Evolutionary conservation across 2,797 vertebrate genomes (phyloP).

Genomic region (Lutjanus campechanus): DNA sequence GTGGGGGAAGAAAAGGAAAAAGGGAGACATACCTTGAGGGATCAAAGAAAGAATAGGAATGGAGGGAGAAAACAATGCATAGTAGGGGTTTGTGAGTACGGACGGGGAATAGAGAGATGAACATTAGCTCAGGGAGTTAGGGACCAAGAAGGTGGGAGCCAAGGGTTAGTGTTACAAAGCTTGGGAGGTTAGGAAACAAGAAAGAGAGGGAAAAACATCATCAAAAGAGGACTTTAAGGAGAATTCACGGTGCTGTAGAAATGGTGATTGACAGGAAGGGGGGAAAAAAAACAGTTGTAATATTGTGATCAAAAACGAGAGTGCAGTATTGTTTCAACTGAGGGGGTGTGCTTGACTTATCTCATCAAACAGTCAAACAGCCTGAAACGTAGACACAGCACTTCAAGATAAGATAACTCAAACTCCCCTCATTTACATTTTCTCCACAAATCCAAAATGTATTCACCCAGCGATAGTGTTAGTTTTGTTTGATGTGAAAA

Average conservation of each 20-base stretch:
- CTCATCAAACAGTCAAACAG: conserved; percentile 45
- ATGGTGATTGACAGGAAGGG: conserved; percentile 30
- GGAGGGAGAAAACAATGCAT: conserved; percentile 2
- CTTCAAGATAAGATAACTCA: conserved; percentile 35
- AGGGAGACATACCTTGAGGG: conserved; percentile 33
- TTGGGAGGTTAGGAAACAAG: conserved; percentile 26
- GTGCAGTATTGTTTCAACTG: conserved; percentile 46
- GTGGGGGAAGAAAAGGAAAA: conserved; percentile 38
- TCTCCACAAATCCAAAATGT: conserved; percentile 8
- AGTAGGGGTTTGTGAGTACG: conserved; percentile 26
- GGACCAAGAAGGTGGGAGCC: conserved; percentile 23
- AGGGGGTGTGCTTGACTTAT: conserved; percentile 38
- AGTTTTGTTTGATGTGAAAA: conserved; percentile 15
- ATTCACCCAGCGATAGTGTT: neutral
- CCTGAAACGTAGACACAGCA: conserved; percentile 39
- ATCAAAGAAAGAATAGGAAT: conserved; percentile 27
- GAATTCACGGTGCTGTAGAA: conserved; percentile 12
- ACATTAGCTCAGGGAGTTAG: conserved; percentile 54
- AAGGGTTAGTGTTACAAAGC: conserved; percentile 57
- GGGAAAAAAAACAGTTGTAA: neutral
- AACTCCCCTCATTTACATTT: conserved; percentile 22
- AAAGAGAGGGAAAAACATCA: conserved; percentile 19
- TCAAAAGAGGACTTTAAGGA: conserved; percentile 17
- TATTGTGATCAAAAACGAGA: conserved; percentile 44
- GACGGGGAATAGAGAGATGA: conserved; percentile 28